These are phyloP conservation scores for Mesorhabditis spiculigera DNA, from an alignment of 2,888 invertebrate genomes.

Conservation along the genomic window DNA sequence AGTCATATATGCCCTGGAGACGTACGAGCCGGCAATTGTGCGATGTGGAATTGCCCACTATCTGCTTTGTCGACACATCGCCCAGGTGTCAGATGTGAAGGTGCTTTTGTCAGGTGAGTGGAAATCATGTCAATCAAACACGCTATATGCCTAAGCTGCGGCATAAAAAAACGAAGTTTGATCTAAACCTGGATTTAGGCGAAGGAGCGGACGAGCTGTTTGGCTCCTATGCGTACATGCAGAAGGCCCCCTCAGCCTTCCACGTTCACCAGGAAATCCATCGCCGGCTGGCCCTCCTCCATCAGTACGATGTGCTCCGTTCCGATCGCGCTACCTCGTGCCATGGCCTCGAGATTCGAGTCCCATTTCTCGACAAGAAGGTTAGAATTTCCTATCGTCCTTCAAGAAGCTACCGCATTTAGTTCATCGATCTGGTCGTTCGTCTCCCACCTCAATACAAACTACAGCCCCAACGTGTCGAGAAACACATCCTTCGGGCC, in stretches of 20 bases:
- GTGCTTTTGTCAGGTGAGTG: conserved; percentile 51
- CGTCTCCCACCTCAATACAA: conserved; percentile 53
- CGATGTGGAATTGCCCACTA: conserved; percentile 57
- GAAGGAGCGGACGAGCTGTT: conserved; percentile 58
- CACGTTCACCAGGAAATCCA: conserved; percentile 54
- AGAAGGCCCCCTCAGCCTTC: conserved; percentile 51
- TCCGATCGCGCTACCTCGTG: conserved; percentile 53
- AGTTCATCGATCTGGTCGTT: conserved; percentile 52
- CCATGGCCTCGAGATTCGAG: conserved; percentile 57
- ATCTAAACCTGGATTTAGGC: conserved; percentile 23
- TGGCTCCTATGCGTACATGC: conserved; percentile 58
- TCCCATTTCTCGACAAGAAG: conserved; percentile 55
- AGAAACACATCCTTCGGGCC: conserved; percentile 49
- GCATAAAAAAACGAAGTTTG: neutral
- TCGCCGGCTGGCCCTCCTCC: conserved; percentile 49
- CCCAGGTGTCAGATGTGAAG: conserved; percentile 52
- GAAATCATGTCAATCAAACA: too few relatives aligned
- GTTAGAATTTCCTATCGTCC: conserved; percentile 10
- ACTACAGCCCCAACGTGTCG: conserved; percentile 47
- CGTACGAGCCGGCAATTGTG: conserved; percentile 55
- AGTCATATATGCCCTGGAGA: conserved; percentile 56
- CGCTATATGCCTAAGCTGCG: too few relatives aligned
- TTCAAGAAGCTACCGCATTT: neutral
- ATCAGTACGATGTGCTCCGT: conserved; percentile 56
- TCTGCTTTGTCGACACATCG: conserved; percentile 54